Conservation (phyloP, 1,140 invertebrate species). For the Riptortus pedestris region DNA sequence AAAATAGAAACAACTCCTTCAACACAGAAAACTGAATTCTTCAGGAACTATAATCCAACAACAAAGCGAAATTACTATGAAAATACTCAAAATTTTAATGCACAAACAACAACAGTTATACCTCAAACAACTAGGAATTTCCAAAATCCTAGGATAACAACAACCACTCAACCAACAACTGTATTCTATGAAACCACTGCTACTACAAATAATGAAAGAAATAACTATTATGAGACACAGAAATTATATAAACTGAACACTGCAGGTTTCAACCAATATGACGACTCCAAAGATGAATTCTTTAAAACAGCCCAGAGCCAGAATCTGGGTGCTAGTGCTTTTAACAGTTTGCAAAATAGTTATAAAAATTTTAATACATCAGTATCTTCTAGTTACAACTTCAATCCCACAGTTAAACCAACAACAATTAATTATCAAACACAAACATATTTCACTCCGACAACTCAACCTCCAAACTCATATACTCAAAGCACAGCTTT, state of each 20-base stretch:
- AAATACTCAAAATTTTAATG: constrained; percentile 21
- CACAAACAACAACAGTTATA: not conserved
- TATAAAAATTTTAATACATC: constrained; percentile 32
- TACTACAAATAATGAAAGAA: constrained; percentile 15
- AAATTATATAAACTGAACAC: constrained; percentile 28
- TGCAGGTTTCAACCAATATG: constrained; percentile 29
- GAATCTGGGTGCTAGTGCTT: constrained; percentile 32
- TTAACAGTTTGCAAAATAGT: constrained; percentile 31
- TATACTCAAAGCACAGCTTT: not conserved
- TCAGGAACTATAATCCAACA: constrained; percentile 29
- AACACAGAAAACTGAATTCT: constrained; percentile 13
- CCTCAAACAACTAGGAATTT: not conserved
- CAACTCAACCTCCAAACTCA: constrained; percentile 11
- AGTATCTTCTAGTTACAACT: constrained; percentile 30
- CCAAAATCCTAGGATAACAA: not conserved
- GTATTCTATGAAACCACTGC: constrained; percentile 6
- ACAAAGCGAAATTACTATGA: constrained; percentile 19
- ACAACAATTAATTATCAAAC: constrained; percentile 10
- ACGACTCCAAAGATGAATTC: constrained; percentile 29
- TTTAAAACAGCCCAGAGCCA: constrained; percentile 33
- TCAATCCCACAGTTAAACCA: constrained; percentile 19
- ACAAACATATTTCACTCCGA: constrained; percentile 17
- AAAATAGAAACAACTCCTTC: constrained; percentile 14
- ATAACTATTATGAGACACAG: constrained; percentile 29
- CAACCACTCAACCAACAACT: constrained; percentile 16